A percentile compares a stretch with the other conserved stretches of the same genome.
Evolutionary conservation across 2,113 vertebrate species (phyloP).

Genomic region (Lagopus muta): DNA sequence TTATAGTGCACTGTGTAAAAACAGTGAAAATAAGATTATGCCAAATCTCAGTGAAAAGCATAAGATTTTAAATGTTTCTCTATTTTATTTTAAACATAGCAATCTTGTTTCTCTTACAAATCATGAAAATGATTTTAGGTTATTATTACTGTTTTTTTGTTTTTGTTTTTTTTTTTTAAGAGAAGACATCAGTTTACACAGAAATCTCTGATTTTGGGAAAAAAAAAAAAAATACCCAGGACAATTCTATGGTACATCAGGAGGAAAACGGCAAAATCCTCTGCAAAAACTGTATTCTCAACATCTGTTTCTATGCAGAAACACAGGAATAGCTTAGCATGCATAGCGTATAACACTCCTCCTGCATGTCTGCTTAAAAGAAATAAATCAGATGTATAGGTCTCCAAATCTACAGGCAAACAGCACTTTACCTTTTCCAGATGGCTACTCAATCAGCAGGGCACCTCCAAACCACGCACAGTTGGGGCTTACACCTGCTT

Average conservation of each 20-base stretch:
- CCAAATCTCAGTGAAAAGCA: background rate
- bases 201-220: background rate
- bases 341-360: rapidly evolving
- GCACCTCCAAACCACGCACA: background rate
- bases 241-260: background rate
- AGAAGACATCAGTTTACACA: background rate
- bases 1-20: background rate
- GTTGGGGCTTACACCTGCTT: background rate
- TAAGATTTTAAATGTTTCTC: background rate
- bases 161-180: background rate
- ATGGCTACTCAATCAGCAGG: background rate
- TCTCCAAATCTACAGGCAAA: background rate
- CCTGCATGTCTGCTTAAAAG: background rate
- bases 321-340: background rate
- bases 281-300: background rate
- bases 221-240: background rate
- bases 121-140: background rate
- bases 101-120: background rate
- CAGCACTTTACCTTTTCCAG: background rate
- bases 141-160: background rate
- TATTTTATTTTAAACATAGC: background rate
- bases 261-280: background rate
- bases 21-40: background rate
- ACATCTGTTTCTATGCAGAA: background rate
- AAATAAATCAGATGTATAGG: background rate